phyloP scores from a whole-genome alignment of 2,888 invertebrate species.

The Noctua janthina region DNA sequence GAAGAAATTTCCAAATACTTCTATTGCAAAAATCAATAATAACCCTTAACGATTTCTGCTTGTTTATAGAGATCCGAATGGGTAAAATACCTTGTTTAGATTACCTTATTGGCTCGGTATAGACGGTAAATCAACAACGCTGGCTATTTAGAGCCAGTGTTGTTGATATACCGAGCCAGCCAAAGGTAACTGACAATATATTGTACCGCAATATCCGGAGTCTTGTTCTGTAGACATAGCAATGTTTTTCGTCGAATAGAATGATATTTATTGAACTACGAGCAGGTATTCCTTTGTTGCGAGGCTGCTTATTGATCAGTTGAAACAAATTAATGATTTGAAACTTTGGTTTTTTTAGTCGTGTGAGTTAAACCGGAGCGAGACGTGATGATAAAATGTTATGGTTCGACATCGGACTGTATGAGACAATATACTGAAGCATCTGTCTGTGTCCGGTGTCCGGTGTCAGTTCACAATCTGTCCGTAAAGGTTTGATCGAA shows the following conservation, averaged over 20 bases:
- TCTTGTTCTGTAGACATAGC: background rate
- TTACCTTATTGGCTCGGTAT: too few species aligned
- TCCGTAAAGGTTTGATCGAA: too few species aligned
- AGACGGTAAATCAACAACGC: too few species aligned
- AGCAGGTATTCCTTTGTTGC: background rate
- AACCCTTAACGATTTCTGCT: background rate
- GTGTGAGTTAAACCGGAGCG: background rate
- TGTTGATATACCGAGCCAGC: background rate
- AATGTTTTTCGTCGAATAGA: background rate
- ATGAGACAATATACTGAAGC: background rate
- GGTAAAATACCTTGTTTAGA: background rate
- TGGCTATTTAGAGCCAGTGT: background rate
- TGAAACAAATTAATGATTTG: slow-evolving; percentile 8
- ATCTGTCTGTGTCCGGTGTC: too few species aligned
- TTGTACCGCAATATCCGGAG: slow-evolving; percentile 26
- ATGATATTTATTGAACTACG: slow-evolving; percentile 4
- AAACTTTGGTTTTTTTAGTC: background rate
- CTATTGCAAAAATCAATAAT: background rate
- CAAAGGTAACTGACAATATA: background rate
- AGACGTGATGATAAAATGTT: background rate
- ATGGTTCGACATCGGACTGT: background rate
- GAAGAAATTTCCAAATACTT: background rate
- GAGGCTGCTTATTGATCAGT: background rate
- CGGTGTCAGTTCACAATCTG: too few species aligned
- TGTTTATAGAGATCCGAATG: background rate